Conservation (phyloP, 2,888 invertebrate genomes). For the Oscheius onirici region DNA sequence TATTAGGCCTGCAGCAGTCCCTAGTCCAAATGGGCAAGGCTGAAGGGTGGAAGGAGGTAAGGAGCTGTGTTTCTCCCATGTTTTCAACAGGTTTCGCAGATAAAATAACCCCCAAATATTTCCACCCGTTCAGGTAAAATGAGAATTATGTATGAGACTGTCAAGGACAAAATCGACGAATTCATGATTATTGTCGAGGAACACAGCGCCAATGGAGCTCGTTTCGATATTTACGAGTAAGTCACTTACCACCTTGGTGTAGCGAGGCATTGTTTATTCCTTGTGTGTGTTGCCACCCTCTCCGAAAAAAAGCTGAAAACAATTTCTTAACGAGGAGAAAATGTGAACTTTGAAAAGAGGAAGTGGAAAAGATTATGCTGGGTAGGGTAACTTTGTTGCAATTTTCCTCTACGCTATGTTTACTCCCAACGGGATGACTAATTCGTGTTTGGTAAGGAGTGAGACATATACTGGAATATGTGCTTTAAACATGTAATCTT, state of each 20-base stretch:
- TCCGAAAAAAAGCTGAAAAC: background rate
- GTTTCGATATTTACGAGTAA: conserved; percentile 60
- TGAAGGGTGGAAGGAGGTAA: conserved; percentile 41
- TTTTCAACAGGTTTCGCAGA: conserved; percentile 37
- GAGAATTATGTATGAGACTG: conserved; percentile 47
- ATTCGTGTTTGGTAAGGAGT: too few species aligned
- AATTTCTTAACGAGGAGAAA: conserved; percentile 1
- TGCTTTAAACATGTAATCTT: too few species aligned
- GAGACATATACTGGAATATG: too few species aligned
- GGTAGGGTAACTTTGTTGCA: background rate
- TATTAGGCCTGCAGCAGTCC: conserved; percentile 17
- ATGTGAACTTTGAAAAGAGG: background rate
- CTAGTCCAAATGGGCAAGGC: conserved; percentile 34
- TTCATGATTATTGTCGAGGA: conserved; percentile 50
- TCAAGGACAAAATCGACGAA: conserved; percentile 40
- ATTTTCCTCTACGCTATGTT: background rate
- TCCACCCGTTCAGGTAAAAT: conserved; percentile 40
- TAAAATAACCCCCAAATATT: too few species aligned
- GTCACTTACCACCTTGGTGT: conserved; percentile 32
- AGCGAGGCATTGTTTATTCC: background rate
- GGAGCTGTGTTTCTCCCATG: conserved; percentile 31
- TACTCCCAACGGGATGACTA: background rate
- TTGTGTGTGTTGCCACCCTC: too few species aligned
- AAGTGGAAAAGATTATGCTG: background rate
- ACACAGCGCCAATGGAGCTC: conserved; percentile 34